phyloP scores from a whole-genome alignment of 2,113 vertebrate genomes.

The Arizona elegans region DNA sequence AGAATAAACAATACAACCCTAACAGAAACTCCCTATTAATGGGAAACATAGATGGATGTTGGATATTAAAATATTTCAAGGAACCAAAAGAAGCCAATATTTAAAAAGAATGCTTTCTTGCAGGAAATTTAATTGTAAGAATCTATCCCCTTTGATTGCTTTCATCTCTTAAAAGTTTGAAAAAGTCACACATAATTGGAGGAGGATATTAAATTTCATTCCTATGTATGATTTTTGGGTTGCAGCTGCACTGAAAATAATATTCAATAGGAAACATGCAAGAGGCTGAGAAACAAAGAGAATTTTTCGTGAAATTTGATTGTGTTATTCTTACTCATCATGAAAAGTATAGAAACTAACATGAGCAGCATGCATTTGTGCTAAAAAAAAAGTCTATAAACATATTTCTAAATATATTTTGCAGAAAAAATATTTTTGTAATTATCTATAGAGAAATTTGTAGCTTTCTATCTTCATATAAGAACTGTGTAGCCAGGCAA shows the following conservation, averaged over 20 bases:
- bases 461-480: not conserved
- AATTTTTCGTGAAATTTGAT: not conserved
- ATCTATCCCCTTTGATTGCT: not conserved
- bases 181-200: not conserved
- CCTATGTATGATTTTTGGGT: conserved; percentile 6
- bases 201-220: not conserved
- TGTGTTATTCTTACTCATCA: not conserved
- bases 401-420: not conserved
- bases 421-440: not conserved
- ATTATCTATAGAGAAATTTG: not conserved
- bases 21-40: not conserved
- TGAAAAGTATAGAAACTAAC: not conserved
- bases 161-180: not conserved
- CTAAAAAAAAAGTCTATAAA: not conserved
- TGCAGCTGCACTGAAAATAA: not conserved
- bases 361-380: not conserved
- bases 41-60: not conserved
- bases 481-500: not conserved
- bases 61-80: not conserved
- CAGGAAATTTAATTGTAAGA: not conserved
- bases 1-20: not conserved
- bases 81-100: not conserved
- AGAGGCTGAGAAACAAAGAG: not conserved
- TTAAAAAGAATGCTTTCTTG: not conserved
- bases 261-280: conserved; percentile 7